Conservation (phyloP, 2,113 vertebrate genomes). For the Pseudorectes ferrugineus region DNA sequence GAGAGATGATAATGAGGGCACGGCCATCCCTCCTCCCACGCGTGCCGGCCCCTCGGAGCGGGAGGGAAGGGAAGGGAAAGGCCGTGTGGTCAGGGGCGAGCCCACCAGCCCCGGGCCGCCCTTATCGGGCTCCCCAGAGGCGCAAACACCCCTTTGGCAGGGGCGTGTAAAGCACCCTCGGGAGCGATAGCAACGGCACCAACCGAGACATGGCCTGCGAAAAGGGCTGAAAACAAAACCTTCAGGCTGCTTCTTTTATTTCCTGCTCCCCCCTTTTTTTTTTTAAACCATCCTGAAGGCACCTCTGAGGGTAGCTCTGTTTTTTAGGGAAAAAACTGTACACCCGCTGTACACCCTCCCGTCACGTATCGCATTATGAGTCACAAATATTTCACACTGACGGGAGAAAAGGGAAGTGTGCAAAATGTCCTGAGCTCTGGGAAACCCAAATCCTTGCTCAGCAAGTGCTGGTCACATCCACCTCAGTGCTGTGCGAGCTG, state of each 20-base stretch:
- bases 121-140: constrained; percentile 41
- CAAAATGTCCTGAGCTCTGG: neutral
- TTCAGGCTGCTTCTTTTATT: accelerated
- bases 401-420: neutral
- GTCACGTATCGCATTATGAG: neutral
- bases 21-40: constrained; percentile 1
- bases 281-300: neutral
- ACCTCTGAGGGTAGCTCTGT: neutral
- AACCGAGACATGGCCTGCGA: neutral
- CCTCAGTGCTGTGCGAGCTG: neutral
- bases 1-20: neutral
- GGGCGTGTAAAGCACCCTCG: neutral
- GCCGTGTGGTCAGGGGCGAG: constrained; percentile 32
- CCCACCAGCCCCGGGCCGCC: neutral
- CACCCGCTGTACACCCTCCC: neutral
- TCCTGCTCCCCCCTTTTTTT: neutral
- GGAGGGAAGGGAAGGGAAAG: constrained; percentile 14
- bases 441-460: neutral
- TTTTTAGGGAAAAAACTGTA: neutral
- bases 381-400: neutral
- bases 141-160: neutral
- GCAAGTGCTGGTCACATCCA: neutral
- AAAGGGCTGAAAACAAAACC: neutral
- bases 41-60: neutral
- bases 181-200: constrained; percentile 46